Conservation (phyloP, 2,888 invertebrate genomes). For the Operophtera brumata region DNA sequence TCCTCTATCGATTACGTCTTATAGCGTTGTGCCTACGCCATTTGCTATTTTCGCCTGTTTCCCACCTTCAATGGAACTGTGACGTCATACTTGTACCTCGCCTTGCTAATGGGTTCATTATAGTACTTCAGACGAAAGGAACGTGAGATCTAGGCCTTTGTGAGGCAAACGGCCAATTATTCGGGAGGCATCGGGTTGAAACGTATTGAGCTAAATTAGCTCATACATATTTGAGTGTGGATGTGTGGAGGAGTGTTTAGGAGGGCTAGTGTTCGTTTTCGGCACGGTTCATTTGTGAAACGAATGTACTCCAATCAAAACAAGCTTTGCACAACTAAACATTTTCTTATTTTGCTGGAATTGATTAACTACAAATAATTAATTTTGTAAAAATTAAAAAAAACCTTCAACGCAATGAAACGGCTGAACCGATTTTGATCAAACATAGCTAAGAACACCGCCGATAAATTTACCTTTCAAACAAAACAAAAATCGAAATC, state of each 20-base stretch:
- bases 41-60: neutral
- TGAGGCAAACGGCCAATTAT: slow-evolving; percentile 12
- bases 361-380: too few species aligned
- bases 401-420: too few species aligned
- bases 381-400: too few species aligned
- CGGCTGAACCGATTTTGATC: too few species aligned
- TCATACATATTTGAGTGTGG: slow-evolving; percentile 18
- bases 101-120: neutral
- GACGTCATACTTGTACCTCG: slow-evolving; percentile 5
- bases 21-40: neutral
- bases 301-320: too few species aligned
- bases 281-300: neutral
- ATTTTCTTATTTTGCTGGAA: too few species aligned
- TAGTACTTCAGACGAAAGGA: neutral
- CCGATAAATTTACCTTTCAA: too few species aligned
- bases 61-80: neutral
- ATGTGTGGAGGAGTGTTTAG: neutral
- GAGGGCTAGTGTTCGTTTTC: neutral
- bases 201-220: slow-evolving; percentile 13
- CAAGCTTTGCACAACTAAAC: too few species aligned
- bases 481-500: too few species aligned
- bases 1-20: slow-evolving; percentile 3
- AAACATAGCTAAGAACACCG: too few species aligned
- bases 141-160: slow-evolving; percentile 10
- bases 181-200: slow-evolving; percentile 12